A percentile compares a stretch with the other conserved stretches of the same genome.
These are phyloP conservation scores for Puntigrus tetrazona DNA, from an alignment of 2,113 vertebrate species.

Conservation along the genomic window DNA sequence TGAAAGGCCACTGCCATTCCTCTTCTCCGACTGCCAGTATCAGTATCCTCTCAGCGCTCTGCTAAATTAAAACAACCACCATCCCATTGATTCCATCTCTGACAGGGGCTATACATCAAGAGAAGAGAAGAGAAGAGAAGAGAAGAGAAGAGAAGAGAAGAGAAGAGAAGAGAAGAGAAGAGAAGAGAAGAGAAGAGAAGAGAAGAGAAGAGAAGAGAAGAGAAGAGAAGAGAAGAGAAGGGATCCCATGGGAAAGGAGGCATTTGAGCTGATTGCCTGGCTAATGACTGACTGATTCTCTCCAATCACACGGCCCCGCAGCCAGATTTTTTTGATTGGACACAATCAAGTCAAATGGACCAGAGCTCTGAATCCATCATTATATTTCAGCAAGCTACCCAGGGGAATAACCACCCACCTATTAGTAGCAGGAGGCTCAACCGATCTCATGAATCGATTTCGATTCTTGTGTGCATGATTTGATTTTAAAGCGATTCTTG, in stretches of 20 bases:
- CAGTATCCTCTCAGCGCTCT: constrained; percentile 74
- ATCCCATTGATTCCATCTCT: constrained; percentile 77
- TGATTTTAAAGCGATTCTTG: constrained; percentile 2
- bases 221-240: constrained; percentile 21
- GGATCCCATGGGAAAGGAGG: constrained; percentile 50
- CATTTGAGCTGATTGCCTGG: constrained; percentile 51
- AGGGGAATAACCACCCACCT: constrained; percentile 19
- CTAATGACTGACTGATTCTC: constrained; percentile 55
- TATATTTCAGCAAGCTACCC: constrained; percentile 39
- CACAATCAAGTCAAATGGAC: constrained; percentile 56
- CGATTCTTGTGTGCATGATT: background rate
- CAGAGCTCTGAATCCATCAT: constrained; percentile 38
- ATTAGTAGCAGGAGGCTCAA: background rate
- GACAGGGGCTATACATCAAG: constrained; percentile 78
- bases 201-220: constrained; percentile 31
- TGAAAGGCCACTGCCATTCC: constrained; percentile 77
- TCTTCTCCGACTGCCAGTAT: constrained; percentile 76
- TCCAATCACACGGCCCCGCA: constrained; percentile 59
- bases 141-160: background rate
- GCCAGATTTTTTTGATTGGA: constrained; percentile 55
- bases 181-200: background rate
- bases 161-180: background rate
- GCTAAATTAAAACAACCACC: constrained; percentile 82
- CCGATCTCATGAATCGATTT: background rate
- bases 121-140: background rate